Percentiles rank a stretch among this genome's conserved stretches.
Evolutionary conservation across 2,113 vertebrate species (phyloP).

Genomic region (Pleuronectes platessa): DNA sequence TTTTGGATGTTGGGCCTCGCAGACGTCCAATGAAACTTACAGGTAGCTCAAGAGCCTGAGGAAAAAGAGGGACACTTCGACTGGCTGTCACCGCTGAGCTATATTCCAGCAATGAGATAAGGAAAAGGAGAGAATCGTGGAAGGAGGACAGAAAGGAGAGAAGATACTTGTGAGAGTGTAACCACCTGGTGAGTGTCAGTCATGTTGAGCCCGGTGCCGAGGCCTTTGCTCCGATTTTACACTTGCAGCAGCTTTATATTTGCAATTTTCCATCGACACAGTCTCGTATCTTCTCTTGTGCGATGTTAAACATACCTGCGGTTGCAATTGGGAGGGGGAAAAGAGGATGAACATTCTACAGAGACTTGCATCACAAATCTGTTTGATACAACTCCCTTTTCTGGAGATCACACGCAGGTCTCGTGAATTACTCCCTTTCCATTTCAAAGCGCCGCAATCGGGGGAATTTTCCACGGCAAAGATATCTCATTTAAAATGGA

Average conservation of each 20-base stretch:
- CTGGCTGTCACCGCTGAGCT: conserved; percentile 10
- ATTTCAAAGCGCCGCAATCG: conserved; percentile 68
- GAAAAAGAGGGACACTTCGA: background rate
- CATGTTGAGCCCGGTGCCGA: conserved; percentile 18
- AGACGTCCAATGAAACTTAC: conserved; percentile 31
- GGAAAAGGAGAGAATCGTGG: background rate
- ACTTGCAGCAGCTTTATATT: conserved; percentile 1
- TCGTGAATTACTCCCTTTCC: conserved; percentile 62
- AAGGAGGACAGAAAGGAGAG: background rate
- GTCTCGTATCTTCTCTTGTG: conserved; percentile 62
- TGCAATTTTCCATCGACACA: conserved; percentile 25
- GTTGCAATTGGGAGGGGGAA: conserved; percentile 39
- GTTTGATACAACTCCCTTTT: conserved; percentile 56
- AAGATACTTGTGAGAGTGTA: conserved; percentile 5
- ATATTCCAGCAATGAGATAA: conserved; percentile 15
- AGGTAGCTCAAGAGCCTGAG: conserved; percentile 4
- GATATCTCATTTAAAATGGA: conserved; percentile 68
- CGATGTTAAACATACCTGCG: conserved; percentile 67
- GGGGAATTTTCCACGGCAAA: conserved; percentile 38
- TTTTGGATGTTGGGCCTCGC: conserved; percentile 34
- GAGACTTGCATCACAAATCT: conserved; percentile 53
- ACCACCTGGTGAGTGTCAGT: background rate
- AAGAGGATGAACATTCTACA: conserved; percentile 61
- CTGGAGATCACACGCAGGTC: conserved; percentile 62
- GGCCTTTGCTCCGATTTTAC: conserved; percentile 42